These are phyloP conservation scores for Erpornis zantholeuca DNA, from an alignment of 2,113 vertebrate genomes.

Conservation along the genomic window DNA sequence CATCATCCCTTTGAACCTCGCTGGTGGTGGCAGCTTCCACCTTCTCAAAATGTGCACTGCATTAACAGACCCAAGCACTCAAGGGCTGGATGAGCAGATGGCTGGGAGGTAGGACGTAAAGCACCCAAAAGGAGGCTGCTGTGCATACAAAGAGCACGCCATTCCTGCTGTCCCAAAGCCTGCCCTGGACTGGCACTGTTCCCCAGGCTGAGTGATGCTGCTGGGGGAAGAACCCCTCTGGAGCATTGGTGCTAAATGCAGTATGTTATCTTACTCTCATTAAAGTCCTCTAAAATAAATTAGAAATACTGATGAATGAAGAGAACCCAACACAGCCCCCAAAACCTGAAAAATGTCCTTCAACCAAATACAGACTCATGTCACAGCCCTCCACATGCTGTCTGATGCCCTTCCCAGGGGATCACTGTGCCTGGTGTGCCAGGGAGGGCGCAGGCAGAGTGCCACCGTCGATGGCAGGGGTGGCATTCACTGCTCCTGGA, in stretches of 20 bases:
- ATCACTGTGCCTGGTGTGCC: rapidly evolving
- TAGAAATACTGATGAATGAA: neutral
- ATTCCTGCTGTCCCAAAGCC: neutral
- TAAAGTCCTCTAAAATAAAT: neutral
- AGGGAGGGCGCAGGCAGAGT: neutral
- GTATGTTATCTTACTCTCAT: rapidly evolving
- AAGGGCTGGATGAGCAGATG: neutral
- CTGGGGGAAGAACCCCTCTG: neutral
- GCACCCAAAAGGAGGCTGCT: neutral
- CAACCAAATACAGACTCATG: neutral
- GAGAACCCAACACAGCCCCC: neutral
- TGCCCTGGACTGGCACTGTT: neutral
- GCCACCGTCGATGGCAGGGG: neutral
- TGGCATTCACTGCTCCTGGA: neutral
- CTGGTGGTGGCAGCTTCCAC: neutral
- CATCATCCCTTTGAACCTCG: neutral
- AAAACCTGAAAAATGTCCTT: neutral
- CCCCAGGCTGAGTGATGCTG: neutral
- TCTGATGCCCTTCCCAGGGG: neutral
- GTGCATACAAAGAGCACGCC: neutral
- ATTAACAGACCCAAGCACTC: neutral
- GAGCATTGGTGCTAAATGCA: neutral
- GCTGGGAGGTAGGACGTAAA: neutral
- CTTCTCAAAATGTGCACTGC: neutral
- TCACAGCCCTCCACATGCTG: rapidly evolving